Base-by-base conservation (phyloP, 2,113 vertebrate species). In the Brachyistius frenatus region DNA sequence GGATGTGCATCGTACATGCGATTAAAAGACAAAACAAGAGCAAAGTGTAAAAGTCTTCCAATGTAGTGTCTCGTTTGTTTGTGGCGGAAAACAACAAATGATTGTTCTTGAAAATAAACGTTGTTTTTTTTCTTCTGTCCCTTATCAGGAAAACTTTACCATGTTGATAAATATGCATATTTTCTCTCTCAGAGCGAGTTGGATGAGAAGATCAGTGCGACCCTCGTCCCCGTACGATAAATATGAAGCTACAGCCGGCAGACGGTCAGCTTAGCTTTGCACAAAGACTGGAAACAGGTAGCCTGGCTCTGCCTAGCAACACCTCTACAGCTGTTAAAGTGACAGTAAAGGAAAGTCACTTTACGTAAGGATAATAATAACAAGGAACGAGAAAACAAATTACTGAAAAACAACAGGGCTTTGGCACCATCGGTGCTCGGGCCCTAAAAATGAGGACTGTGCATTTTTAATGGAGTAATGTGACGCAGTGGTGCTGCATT, bases 11-110 rank as follows among this genome's bases (percentile, higher is more conserved):
- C 47, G 52, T 70, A 67, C 79, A 23, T 23, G 23, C 23, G 23
- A 23, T 23, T 23, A 52, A 75, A 64, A 73, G 62, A 87, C 11
- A 49, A 84, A 61, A 60, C 9, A 58, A 3, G 5, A 23, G 32
- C 35, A 46, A 60, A 57, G 66, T 74, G 53, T 50, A 50, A 73
- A 49, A 31, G 52, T 58, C 37, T 84, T 78, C 70, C 63, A 52
- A 44, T 44, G 85, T 88, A 91, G 89, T 89, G 88, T 88, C 46
- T 58, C 52, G 32, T 78, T 81, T 73, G 78, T 73, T 80, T 50
- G n/a, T 14, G 32, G 31, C 49, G 15, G 54, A 81, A 75, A 56
- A 50, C 16, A 67, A 85, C 58, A 76, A 70, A 58, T 32, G 14
- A 78, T 44, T 30, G 8, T 31, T 74, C 32, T 52, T 23, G 5